Evolutionary conservation across 2,888 invertebrate species (phyloP).

Genomic region (Beris chalybata): DNA sequence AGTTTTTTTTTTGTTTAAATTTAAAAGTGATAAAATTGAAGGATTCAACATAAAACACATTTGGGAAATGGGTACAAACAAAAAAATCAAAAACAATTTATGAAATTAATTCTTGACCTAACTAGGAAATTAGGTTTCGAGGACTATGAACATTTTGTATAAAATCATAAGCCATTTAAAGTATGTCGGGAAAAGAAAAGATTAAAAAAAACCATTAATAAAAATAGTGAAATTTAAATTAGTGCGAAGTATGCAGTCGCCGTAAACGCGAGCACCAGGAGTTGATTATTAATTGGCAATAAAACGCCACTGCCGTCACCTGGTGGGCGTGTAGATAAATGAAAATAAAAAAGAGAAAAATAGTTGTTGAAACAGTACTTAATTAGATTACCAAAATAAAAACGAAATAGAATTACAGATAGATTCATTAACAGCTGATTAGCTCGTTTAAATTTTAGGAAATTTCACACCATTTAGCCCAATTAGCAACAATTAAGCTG

Average conservation of each 20-base stretch:
- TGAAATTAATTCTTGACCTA: constrained; percentile 1
- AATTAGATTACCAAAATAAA: constrained; percentile 22
- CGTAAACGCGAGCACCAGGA: constrained; percentile 54
- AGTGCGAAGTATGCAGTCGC: constrained; percentile 41
- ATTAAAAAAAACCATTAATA: constrained; percentile 1
- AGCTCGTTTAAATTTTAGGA: too few species aligned
- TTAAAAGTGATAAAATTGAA: neutral
- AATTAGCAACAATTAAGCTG: too few species aligned
- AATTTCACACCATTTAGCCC: too few species aligned
- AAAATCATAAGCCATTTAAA: neutral
- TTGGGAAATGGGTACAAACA: constrained; percentile 36
- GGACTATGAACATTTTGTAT: too few species aligned
- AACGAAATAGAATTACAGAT: constrained; percentile 27
- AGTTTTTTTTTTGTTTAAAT: constrained; percentile 32
- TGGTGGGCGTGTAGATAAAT: constrained; percentile 38
- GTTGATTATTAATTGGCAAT: constrained; percentile 52
- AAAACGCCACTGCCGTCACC: constrained; percentile 54
- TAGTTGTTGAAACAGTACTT: constrained; percentile 22
- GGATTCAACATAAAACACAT: neutral
- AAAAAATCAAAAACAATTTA: constrained; percentile 43
- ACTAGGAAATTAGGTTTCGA: too few species aligned
- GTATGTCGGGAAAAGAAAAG: neutral
- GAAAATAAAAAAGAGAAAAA: constrained; percentile 39
- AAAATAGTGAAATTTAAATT: constrained; percentile 31
- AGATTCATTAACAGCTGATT: neutral